Evolutionary conservation across 2,797 vertebrate genomes (phyloP).

Genomic region (Coreius guichenoti): DNA sequence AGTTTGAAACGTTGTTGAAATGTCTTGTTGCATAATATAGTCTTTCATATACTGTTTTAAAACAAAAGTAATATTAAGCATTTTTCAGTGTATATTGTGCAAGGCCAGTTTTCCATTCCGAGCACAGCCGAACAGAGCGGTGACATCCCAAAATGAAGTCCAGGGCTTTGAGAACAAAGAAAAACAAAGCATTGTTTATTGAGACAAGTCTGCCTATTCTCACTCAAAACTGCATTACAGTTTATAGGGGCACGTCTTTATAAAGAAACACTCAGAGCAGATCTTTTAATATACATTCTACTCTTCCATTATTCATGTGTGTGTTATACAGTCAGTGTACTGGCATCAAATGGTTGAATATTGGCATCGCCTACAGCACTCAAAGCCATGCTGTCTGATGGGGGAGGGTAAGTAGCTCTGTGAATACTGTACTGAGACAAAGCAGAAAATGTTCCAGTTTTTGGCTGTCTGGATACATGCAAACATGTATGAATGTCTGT

Average conservation of each 20-base stretch:
- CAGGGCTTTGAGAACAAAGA: background rate
- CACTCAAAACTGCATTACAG: background rate
- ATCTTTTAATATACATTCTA: background rate
- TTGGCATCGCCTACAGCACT: slow-evolving; percentile 35
- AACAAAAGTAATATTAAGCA: background rate
- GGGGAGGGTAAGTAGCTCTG: slow-evolving; percentile 25
- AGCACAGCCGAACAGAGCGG: background rate
- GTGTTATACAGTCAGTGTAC: background rate
- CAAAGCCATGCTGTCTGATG: slow-evolving; percentile 31
- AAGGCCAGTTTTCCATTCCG: background rate
- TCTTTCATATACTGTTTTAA: background rate
- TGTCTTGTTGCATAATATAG: background rate
- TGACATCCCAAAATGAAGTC: background rate
- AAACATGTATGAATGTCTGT: slow-evolving; percentile 47
- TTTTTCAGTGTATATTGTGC: background rate
- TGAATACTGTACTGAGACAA: slow-evolving; percentile 1
- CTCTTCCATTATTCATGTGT: background rate
- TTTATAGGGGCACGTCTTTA: background rate
- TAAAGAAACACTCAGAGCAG: background rate
- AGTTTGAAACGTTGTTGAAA: background rate
- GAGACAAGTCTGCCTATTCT: background rate
- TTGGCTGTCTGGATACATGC: slow-evolving; percentile 38
- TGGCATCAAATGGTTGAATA: slow-evolving; percentile 33
- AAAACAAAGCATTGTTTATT: background rate
- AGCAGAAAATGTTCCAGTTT: slow-evolving; percentile 25